phyloP scores from a whole-genome alignment of 2,797 vertebrate species.

The Phoebastria nigripes region DNA sequence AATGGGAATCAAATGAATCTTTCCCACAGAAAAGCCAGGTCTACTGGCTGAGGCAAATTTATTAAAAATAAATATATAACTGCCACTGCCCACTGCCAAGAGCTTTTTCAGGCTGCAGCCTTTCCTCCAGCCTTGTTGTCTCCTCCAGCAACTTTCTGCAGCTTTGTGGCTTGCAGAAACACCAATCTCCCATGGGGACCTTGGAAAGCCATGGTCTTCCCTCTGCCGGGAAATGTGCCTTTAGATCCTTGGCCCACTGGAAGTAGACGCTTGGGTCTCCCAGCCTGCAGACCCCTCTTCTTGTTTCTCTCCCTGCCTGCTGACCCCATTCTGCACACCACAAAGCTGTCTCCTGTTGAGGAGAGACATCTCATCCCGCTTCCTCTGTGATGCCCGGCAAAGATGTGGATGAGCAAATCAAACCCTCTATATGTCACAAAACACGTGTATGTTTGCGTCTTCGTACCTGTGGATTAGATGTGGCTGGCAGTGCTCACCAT shows the following conservation, averaged over 20 bases:
- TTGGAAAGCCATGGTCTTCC: background rate
- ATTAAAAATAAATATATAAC: background rate
- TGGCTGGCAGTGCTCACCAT: background rate
- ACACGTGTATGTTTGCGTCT: background rate
- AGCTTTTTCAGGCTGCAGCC: background rate
- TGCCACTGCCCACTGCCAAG: background rate
- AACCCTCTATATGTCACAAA: background rate
- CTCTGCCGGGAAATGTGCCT: background rate
- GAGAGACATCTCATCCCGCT: too few species aligned
- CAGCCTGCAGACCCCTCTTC: background rate
- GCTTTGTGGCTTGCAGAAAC: background rate
- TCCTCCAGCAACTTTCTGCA: background rate
- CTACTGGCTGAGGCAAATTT: background rate
- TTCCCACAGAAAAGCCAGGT: background rate
- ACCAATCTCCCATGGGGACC: background rate
- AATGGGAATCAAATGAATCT: background rate
- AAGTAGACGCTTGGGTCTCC: background rate
- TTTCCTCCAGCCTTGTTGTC: background rate
- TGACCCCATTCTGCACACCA: background rate
- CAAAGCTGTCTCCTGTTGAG: background rate
- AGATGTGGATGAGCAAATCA: background rate
- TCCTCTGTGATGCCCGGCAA: accelerated
- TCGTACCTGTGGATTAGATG: background rate
- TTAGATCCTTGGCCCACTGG: background rate
- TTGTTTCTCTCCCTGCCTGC: background rate